Conservation (phyloP, 2,797 vertebrate genomes). For the Novumbra hubbsi region DNA sequence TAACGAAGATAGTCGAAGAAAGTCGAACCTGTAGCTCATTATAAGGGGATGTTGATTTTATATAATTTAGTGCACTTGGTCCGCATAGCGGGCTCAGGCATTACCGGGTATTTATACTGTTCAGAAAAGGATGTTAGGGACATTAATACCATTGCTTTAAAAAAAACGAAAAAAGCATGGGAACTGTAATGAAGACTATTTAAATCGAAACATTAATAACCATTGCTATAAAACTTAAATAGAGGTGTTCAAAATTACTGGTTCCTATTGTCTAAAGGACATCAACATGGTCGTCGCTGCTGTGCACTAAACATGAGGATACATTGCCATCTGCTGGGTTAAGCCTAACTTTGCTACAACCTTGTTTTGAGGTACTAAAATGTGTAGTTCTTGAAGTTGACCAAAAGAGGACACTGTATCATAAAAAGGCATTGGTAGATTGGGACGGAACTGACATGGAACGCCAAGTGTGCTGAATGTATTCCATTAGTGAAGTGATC, state of each 20-base stretch:
- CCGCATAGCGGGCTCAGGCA: not conserved
- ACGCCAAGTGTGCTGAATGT: not conserved
- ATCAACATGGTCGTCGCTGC: not conserved
- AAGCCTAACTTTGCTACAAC: not conserved
- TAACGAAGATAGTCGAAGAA: not conserved
- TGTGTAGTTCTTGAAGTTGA: not conserved
- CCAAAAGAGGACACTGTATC: not conserved
- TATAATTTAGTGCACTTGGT: not conserved
- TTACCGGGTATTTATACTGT: not conserved
- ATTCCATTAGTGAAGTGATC: not conserved
- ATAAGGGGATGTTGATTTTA: not conserved
- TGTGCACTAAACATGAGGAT: not conserved
- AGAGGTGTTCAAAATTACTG: not conserved
- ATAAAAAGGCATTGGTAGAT: too few relatives aligned
- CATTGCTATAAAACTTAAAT: not conserved
- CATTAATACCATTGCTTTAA: too few relatives aligned
- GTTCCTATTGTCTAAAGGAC: not conserved
- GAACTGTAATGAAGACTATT: not conserved
- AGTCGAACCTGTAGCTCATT: constrained; percentile 5
- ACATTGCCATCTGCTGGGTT: not conserved
- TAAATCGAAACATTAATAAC: not conserved
- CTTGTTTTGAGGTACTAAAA: not conserved
- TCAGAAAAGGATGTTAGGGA: too few relatives aligned
- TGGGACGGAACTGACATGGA: not conserved
- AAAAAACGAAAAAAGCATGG: too few relatives aligned